Conservation (phyloP, 2,113 vertebrate genomes). For the Anas platyrhynchos region DNA sequence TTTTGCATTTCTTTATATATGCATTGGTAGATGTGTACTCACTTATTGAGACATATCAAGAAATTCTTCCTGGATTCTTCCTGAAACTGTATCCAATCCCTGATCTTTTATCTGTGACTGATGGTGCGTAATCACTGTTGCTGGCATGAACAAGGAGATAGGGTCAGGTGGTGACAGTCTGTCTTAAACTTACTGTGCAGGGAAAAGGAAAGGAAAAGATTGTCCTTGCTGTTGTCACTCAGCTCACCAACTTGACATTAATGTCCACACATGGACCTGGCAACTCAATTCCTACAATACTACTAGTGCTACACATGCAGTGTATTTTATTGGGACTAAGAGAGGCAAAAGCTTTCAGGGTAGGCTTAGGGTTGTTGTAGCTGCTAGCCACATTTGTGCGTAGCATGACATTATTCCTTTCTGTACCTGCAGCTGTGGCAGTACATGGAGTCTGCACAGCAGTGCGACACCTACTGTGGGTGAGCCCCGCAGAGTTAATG, state of each 20-base stretch:
- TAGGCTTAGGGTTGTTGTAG: not conserved
- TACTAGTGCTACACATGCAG: not conserved
- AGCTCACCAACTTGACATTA: not conserved
- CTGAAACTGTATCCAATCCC: not conserved
- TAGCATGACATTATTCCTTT: not conserved
- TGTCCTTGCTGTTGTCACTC: rapidly evolving
- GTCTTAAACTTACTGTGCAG: not conserved
- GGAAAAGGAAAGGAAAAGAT: not conserved
- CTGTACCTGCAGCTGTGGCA: not conserved
- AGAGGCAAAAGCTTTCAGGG: not conserved
- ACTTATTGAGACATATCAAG: rapidly evolving
- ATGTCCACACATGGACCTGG: not conserved
- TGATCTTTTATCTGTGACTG: not conserved
- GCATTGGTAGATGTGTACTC: not conserved
- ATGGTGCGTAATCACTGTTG: not conserved
- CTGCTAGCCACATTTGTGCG: rapidly evolving
- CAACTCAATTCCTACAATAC: not conserved
- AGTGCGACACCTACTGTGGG: not conserved
- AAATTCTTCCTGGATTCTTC: not conserved
- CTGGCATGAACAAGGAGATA: not conserved
- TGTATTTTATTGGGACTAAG: not conserved
- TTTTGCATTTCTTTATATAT: not conserved
- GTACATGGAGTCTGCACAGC: not conserved
- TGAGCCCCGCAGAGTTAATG: not conserved
- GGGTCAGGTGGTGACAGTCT: not conserved